phyloP scores from a whole-genome alignment of 2,113 vertebrate species.

The Pagrus major region DNA sequence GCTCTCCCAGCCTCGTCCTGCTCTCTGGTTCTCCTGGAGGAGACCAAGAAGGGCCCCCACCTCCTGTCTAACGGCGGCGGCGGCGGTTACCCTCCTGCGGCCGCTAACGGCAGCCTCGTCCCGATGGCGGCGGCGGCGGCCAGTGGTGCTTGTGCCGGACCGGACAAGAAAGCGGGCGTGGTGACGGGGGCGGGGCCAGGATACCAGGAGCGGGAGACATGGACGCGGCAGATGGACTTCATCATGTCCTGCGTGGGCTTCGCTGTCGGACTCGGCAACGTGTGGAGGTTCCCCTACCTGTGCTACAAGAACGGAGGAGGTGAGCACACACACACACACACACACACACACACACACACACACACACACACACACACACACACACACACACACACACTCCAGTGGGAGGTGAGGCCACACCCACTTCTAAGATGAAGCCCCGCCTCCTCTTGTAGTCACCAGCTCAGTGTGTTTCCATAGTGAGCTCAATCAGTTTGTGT shows the following conservation, averaged over 20 bases:
- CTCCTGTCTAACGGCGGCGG: slow-evolving; percentile 69
- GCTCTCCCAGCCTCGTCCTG: slow-evolving; percentile 74
- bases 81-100: slow-evolving; percentile 49
- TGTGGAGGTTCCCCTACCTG: slow-evolving; percentile 93
- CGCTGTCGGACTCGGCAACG: slow-evolving; percentile 91
- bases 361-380: background rate
- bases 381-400: background rate
- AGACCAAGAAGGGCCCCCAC: slow-evolving; percentile 79
- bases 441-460: no score
- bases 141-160: slow-evolving; percentile 20
- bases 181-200: slow-evolving; percentile 27
- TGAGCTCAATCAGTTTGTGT: no score
- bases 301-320: slow-evolving; percentile 95
- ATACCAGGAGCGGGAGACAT: slow-evolving; percentile 88
- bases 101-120: slow-evolving; percentile 65
- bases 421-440: background rate
- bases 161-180: slow-evolving; percentile 44
- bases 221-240: slow-evolving; percentile 96
- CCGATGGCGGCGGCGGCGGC: slow-evolving; percentile 30
- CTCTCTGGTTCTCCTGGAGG: slow-evolving; percentile 76
- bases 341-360: background rate
- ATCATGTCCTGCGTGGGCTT: slow-evolving; percentile 95
- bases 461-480: no score
- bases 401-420: background rate
- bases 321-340: slow-evolving; percentile 81